Conservation (phyloP, 2,113 vertebrate species). For the Danio rerio region DNA sequence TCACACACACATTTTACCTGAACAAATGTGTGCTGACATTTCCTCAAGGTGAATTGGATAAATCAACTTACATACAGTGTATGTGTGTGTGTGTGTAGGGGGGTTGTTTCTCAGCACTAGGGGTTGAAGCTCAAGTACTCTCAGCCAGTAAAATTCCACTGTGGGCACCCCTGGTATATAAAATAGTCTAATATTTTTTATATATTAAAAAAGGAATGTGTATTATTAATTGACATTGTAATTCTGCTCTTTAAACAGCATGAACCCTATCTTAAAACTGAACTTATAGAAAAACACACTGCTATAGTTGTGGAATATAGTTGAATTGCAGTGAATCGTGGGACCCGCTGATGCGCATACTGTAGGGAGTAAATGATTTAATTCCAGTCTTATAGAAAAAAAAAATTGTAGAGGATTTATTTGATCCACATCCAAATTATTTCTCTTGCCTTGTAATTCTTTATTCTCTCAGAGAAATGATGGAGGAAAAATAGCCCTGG, state of each 20-base stretch:
- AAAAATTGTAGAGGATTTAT: constrained; percentile 64
- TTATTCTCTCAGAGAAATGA: constrained; percentile 75
- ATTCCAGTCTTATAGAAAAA: constrained; percentile 71
- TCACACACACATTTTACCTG: too few species aligned
- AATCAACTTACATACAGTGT: too few species aligned
- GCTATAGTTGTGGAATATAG: constrained; percentile 62
- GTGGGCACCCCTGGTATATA: too few species aligned
- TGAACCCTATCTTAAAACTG: constrained; percentile 46
- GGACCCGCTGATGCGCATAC: constrained; percentile 2
- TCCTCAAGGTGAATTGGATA: too few species aligned
- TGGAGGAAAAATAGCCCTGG: constrained; percentile 70
- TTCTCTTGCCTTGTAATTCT: constrained; percentile 72
- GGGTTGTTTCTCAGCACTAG: too few species aligned
- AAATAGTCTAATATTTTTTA: too few species aligned
- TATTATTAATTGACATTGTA: too few species aligned
- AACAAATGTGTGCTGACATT: too few species aligned
- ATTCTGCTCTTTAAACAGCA: constrained; percentile 4
- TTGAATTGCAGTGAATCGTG: constrained; percentile 22
- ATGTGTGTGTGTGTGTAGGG: too few species aligned
- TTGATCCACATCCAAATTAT: constrained; percentile 68
- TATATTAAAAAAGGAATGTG: too few species aligned
- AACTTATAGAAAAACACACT: constrained; percentile 61
- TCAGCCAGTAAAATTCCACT: too few species aligned
- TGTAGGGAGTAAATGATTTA: not conserved
- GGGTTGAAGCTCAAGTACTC: too few species aligned